phyloP scores from a whole-genome alignment of 2,797 vertebrate genomes.

The Melanogrammus aeglefinus region DNA sequence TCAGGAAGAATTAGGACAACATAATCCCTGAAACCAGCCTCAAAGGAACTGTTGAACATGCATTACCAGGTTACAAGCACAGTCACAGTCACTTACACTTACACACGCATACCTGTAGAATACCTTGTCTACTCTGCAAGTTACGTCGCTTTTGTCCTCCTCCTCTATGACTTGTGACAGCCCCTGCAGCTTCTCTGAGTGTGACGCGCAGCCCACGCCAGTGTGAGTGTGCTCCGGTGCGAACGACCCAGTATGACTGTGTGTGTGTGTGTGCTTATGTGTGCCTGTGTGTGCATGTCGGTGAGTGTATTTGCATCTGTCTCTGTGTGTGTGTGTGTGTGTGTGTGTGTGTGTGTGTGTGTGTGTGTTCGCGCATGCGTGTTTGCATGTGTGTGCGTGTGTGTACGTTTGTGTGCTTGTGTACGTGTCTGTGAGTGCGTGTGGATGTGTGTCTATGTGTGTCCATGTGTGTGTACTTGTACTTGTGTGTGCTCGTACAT shows the following conservation, averaged over 20 bases:
- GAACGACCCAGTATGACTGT: conserved; percentile 5
- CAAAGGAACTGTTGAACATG: conserved; percentile 23
- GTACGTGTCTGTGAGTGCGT: conserved; percentile 23
- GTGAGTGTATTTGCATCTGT: too few relatives aligned
- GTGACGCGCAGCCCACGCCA: conserved; percentile 27
- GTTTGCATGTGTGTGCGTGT: neutral
- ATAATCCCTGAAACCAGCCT: conserved; percentile 37
- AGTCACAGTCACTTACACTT: conserved; percentile 10
- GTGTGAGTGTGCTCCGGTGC: neutral
- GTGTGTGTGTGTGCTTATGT: conserved; percentile 26
- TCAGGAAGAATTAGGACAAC: conserved; percentile 53
- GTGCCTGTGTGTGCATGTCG: conserved; percentile 11
- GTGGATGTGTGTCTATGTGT: conserved; percentile 24
- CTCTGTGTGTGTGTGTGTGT: too few relatives aligned
- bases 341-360: too few relatives aligned
- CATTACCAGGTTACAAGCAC: neutral
- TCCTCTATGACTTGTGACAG: conserved; percentile 58
- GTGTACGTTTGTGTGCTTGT: neutral
- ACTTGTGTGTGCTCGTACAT: too few relatives aligned
- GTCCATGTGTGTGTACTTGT: conserved; percentile 15
- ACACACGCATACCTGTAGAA: conserved; percentile 13
- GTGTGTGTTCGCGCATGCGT: too few relatives aligned
- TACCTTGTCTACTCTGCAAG: neutral
- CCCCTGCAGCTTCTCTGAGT: conserved; percentile 40
- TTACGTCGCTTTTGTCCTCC: conserved; percentile 22